phyloP scores from a whole-genome alignment of 2,888 invertebrate genomes.

The Elgonia sp. region DNA sequence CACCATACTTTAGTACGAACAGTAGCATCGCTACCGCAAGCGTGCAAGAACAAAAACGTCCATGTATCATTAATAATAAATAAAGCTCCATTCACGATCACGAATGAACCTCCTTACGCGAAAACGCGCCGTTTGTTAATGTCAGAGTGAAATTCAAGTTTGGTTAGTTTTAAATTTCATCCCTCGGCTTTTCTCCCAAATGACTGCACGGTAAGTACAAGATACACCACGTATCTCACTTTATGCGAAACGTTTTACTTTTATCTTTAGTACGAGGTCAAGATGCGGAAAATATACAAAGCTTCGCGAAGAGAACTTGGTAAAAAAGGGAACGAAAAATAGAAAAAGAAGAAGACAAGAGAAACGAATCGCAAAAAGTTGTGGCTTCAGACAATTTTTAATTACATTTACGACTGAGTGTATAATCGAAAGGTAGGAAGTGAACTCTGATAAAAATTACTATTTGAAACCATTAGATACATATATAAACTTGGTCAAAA shows the following conservation, averaged over 20 bases:
- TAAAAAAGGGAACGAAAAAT: conserved; percentile 49
- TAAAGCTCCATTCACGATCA: conserved; percentile 57
- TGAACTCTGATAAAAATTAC: too few species aligned
- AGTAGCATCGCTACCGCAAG: conserved; percentile 9
- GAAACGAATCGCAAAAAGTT: conserved; percentile 31
- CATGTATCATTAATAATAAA: conserved; percentile 67
- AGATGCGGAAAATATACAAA: conserved; percentile 71
- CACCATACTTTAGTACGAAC: conserved; percentile 16
- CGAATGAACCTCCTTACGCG: conserved; percentile 43
- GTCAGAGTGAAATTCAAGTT: conserved; percentile 67
- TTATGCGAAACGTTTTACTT: conserved; percentile 72
- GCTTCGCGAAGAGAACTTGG: conserved; percentile 57
- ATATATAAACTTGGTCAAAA: too few species aligned
- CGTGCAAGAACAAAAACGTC: conserved; percentile 42
- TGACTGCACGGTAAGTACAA: conserved; percentile 71
- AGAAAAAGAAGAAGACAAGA: conserved; percentile 19
- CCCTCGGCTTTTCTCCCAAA: conserved; percentile 65
- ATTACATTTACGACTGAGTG: conserved; percentile 21
- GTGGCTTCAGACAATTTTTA: conserved; percentile 47
- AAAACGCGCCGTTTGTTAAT: conserved; percentile 69
- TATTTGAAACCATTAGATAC: too few species aligned
- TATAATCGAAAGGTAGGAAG: conserved; percentile 16
- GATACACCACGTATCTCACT: conserved; percentile 73
- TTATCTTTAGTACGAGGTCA: conserved; percentile 71
- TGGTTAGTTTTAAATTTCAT: conserved; percentile 73